Percentiles rank a stretch among this genome's conserved stretches.
Conservation (phyloP, 2,888 invertebrate species). For the Nowickia ferox region DNA sequence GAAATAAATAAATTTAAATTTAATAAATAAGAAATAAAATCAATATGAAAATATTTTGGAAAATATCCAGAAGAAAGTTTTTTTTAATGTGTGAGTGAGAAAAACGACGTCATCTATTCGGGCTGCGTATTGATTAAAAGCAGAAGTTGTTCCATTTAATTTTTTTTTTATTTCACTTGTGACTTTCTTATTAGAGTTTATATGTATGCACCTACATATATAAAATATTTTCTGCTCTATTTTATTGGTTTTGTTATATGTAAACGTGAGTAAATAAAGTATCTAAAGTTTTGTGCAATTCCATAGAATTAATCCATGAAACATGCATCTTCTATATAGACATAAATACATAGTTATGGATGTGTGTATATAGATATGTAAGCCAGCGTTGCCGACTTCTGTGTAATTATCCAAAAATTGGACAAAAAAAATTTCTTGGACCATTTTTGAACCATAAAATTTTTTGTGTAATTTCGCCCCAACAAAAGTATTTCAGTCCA, state of each 20-base stretch:
- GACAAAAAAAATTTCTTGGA: too few relatives aligned
- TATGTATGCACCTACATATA: too few relatives aligned
- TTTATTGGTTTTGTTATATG: conserved; percentile 8
- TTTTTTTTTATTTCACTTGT: conserved; percentile 12
- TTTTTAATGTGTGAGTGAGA: conserved; percentile 58
- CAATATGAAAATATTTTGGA: conserved; percentile 22
- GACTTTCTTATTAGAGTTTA: background rate
- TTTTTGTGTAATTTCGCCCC: too few relatives aligned
- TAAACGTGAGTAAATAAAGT: background rate
- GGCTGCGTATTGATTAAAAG: conserved; percentile 48
- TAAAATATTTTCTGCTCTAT: background rate
- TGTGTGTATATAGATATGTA: too few relatives aligned
- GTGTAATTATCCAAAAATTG: too few relatives aligned
- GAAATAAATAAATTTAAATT: background rate
- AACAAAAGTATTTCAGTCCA: too few relatives aligned
- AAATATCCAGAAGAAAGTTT: conserved; percentile 61
- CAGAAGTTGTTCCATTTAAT: background rate
- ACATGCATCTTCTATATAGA: too few relatives aligned
- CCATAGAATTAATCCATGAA: background rate
- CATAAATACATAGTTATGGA: background rate
- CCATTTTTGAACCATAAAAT: too few relatives aligned
- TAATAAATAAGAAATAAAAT: background rate
- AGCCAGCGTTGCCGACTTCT: too few relatives aligned
- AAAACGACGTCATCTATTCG: conserved; percentile 65
- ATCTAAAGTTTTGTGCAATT: background rate